Evolutionary conservation across 2,888 invertebrate genomes (phyloP).

Genomic region (Dugesia japonica): DNA sequence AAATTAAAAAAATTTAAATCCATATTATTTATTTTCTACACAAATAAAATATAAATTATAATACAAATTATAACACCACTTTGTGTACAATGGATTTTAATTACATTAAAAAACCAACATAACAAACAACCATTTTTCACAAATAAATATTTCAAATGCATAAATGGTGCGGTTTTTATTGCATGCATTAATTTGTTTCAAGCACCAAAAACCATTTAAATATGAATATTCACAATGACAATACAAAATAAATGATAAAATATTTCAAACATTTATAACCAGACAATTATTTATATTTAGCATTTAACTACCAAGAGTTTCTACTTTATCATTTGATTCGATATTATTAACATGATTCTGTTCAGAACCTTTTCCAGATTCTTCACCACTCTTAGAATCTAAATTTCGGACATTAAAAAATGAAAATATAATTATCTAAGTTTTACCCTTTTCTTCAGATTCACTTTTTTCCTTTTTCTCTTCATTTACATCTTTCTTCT

Average conservation of each 20-base stretch:
- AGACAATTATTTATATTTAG: not conserved
- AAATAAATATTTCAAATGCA: slow-evolving; percentile 15
- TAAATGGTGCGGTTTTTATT: not conserved
- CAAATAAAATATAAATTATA: too few relatives aligned
- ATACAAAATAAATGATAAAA: not conserved
- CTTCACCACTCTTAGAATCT: not conserved
- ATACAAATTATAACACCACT: too few relatives aligned
- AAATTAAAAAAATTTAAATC: too few relatives aligned
- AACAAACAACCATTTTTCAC: not conserved
- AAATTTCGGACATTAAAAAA: not conserved
- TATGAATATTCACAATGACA: slow-evolving; percentile 11
- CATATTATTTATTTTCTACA: too few relatives aligned
- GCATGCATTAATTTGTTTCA: not conserved
- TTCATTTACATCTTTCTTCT: not conserved
- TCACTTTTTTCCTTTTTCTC: not conserved
- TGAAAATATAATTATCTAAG: not conserved
- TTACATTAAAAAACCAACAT: too few relatives aligned
- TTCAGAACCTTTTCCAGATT: slow-evolving; percentile 12
- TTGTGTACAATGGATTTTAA: too few relatives aligned
- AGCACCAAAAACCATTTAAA: slow-evolving; percentile 4
- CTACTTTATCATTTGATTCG: slow-evolving; percentile 6
- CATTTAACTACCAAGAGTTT: slow-evolving; percentile 14
- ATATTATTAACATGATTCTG: slow-evolving; percentile 16
- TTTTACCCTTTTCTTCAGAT: not conserved
- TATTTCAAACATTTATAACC: slow-evolving; percentile 12